phyloP scores from a whole-genome alignment of 2,888 invertebrate species.

The Diaperis boleti region DNA sequence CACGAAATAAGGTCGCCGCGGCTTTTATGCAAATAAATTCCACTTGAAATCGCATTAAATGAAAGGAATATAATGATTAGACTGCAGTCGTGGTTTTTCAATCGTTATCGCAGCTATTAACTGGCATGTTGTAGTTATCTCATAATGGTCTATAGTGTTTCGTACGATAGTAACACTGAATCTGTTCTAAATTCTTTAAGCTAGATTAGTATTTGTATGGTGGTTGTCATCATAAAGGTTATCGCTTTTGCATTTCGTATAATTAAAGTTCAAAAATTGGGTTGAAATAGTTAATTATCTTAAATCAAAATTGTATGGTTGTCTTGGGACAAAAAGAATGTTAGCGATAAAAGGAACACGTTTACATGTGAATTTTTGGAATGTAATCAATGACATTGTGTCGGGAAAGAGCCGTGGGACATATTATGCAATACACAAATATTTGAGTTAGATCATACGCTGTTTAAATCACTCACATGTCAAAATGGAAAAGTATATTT shows the following conservation, averaged over 20 bases:
- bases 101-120: neutral
- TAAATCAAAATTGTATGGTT: conserved; percentile 12
- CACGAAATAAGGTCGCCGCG: neutral
- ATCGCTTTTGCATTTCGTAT: too few relatives aligned
- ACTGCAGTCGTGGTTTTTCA: conserved; percentile 1
- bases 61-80: neutral
- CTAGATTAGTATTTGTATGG: too few relatives aligned
- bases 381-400: too few relatives aligned
- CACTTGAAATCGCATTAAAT: conserved; percentile 3
- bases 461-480: too few relatives aligned
- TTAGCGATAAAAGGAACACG: neutral
- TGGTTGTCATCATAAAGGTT: too few relatives aligned
- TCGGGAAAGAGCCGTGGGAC: neutral
- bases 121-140: conserved; percentile 2
- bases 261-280: conserved; percentile 13
- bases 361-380: neutral
- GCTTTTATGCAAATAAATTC: neutral
- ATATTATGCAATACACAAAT: neutral
- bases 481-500: too few relatives aligned
- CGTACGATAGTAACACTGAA: too few relatives aligned
- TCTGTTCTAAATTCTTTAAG: too few relatives aligned
- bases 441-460: too few relatives aligned
- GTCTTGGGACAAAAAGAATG: conserved; percentile 1
- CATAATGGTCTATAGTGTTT: neutral
- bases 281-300: conserved; percentile 17